A percentile compares a stretch with the other conserved stretches of the same genome.
phyloP scores from a whole-genome alignment of 92 coral and sea anemone genomes.

The Epizoanthus stellaris region DNA sequence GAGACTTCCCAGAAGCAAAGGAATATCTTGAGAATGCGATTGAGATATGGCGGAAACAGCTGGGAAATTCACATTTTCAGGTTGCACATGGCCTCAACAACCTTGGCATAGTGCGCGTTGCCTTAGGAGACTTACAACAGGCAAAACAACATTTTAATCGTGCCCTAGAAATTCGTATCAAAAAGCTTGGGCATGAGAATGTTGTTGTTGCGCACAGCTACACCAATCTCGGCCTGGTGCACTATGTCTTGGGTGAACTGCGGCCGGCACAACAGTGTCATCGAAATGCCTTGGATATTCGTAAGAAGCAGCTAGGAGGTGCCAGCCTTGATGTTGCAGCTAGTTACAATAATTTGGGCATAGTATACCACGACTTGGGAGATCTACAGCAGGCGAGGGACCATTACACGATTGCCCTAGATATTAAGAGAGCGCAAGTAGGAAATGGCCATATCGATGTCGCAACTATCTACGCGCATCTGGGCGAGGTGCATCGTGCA shows the following conservation, averaged over 20 bases:
- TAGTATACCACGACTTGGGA: no score
- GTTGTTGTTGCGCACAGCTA: slow-evolving; percentile 36
- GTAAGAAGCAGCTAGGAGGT: no score
- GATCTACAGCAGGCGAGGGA: no score
- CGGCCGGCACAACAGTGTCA: no score
- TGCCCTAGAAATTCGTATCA: slow-evolving; percentile 14
- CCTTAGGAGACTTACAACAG: slow-evolving; percentile 29
- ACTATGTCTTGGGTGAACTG: neutral
- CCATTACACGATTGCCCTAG: no score
- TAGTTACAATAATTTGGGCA: no score
- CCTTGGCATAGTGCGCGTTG: slow-evolving; percentile 10
- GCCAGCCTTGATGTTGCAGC: no score
- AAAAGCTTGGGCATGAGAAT: slow-evolving; percentile 36
- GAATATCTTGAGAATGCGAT: neutral
- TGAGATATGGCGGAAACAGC: neutral
- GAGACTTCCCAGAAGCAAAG: neutral
- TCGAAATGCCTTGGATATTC: no score
- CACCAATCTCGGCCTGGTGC: slow-evolving; percentile 23
- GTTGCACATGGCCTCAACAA: neutral
- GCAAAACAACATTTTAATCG: slow-evolving; percentile 27
- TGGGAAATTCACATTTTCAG: neutral
- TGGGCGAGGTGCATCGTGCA: no score
- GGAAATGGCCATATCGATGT: no score
- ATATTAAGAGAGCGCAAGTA: no score
- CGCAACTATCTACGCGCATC: no score